Base-by-base conservation (phyloP, 2,888 invertebrate species). In the Volucella inanis region DNA sequence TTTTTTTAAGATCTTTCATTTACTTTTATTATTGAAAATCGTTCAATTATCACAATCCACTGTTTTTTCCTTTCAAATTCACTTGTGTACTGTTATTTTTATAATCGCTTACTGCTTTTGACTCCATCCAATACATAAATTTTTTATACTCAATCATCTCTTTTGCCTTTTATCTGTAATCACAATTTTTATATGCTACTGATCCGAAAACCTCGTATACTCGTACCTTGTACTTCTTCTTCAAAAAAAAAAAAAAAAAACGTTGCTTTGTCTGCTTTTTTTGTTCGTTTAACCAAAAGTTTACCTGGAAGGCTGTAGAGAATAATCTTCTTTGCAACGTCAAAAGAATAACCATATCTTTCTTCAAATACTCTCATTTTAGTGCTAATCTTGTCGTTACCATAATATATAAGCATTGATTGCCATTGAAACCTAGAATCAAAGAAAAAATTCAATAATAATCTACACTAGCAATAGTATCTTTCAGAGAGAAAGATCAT, bases 171-270 rank as follows among this genome's bases (percentile, higher is more conserved):
- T 18, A 6, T 15, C 31, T 1, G 6, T 31, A 31, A 31, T 31
- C 59, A 18, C 1, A 47, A 68, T 45, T 18, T 38, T 18, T 55
- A 22, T 54, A 39, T 18, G 31, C 39, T 45, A 43, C 59, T 79
- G 83, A 75, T 79, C 83, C 79, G 72, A 79, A 79, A 79, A 84
- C 83, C 79, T 75, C 79, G 2, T 54, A 77, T 54, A 22, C 18
- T 22, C 18, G 18, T 1, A 50, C 11, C 50, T 31, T 45, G 64
- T 57, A n/a, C n/a, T 8, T 39, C 43, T 14, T 68, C 41, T 31
- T 31, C 57, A 49, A 59, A 47, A 71, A 50, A 22, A 67, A 50
- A 22, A 67, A 54, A 1, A 59, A 71, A 50, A 18, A 57, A 39
- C 31, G 64, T 64, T 41, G 15, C 64, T 78, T 57, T 57, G 15